Evolutionary conservation across 2,113 vertebrate species (phyloP).

Genomic region (Platycercus adscitus): DNA sequence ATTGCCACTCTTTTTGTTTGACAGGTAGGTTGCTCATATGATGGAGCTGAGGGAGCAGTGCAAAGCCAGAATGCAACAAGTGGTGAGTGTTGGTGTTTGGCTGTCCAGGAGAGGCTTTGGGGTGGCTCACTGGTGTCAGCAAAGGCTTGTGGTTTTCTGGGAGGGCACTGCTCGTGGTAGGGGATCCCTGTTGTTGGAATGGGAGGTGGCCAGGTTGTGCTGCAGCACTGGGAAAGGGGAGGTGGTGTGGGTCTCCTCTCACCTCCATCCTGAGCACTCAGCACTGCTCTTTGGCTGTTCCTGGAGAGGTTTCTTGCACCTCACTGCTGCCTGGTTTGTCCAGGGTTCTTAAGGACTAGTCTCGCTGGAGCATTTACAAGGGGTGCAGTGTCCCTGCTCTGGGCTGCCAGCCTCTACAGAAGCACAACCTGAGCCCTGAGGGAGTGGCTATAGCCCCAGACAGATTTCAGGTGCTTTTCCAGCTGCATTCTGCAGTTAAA

Average conservation of each 20-base stretch:
- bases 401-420: neutral
- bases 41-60: neutral
- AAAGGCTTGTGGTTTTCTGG: neutral
- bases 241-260: neutral
- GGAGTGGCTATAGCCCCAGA: neutral
- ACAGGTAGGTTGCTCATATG: neutral
- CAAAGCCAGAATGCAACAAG: neutral
- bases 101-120: neutral
- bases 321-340: neutral
- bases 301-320: neutral
- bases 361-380: neutral
- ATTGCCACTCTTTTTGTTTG: fast-evolving
- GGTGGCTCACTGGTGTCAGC: neutral
- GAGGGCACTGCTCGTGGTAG: neutral
- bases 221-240: neutral
- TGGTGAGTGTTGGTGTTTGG: fast-evolving
- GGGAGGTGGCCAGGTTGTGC: neutral
- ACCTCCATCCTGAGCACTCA: fast-evolving
- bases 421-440: neutral
- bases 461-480: neutral
- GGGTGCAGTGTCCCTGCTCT: too few relatives aligned
- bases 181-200: neutral
- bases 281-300: neutral
- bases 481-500: neutral
- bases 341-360: neutral